Evolutionary conservation across 1,140 invertebrate genomes (phyloP), one percentile per base, ranked within the genome.

Genomic region (Neuroterus valhalla): DNA sequence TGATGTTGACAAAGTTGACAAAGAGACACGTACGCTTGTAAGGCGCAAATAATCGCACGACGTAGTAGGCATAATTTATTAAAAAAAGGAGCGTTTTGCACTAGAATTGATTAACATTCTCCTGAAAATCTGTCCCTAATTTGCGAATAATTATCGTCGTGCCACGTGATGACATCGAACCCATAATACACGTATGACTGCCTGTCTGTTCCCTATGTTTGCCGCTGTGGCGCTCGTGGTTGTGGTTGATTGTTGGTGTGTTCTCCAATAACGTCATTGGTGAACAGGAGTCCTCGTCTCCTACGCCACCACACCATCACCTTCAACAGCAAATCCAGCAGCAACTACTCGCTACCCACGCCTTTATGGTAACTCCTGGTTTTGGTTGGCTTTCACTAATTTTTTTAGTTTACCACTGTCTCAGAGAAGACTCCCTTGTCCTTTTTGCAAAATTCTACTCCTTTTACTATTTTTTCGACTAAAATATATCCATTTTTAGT

Each of bases 221-320:
- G 88, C 87, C 87, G 88, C 89, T 89, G 88, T 90, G 89, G 87
- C 88, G 88, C 88, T 88, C 88, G 88, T 89, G 88, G 88, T 89
- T 89, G 87, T 90, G 89, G 89, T 90, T 90, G 89, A 89, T 90
- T 90, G 87, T 90, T 90, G 89, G 89, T 90, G 89, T 90, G 87
- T 89, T 89, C 88, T 89, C 87, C 88, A 88, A 89, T 89, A 87
- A 85, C 86, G 85, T 87, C 86, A 88, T 89, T 89, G 88, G 87
- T 88, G 88, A 89, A 90, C 86, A 90, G 89, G 89, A 90, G 89
- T 86, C 87, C 85, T 85, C 88, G 82, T 84, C 89, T 89, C 89
- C 89, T 90, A 86, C 87, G 88, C 85, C 88, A 89, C 84, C 86
- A 87, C 89, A 90, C 84, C 89, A 90, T 88, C 89, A 89, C 86